Base-by-base conservation (phyloP, 2,797 vertebrate genomes). In the Paramormyrops hopkinsi region DNA sequence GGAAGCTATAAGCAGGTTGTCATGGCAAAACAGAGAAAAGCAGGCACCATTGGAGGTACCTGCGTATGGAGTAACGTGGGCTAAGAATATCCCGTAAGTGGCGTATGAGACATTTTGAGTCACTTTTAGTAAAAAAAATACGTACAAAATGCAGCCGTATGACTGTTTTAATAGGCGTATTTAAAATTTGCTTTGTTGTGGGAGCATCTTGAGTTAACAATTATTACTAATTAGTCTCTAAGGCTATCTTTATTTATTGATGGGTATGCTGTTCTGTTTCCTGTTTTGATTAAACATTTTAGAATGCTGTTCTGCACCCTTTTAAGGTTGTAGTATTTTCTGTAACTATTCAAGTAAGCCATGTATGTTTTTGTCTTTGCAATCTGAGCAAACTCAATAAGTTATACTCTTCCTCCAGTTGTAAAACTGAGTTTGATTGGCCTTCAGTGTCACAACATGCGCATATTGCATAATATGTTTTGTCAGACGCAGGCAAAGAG, bases 401-500 rank as follows among this genome's bases (percentile, higher is more conserved):
- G 5, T 86, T 19, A 25, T 44, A 79, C 19, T 83, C 87, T 88
- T 53, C 37, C 25, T 84, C 76, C 53, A 65, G 86, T 41, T 51
- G 88, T 59, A 29, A 69, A 87, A 88, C 87, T 89, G 82, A 86
- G 89, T 92, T 89, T 92, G 53, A 91, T 90, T 91, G 90, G 89
- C 89, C 88, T 88, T 88, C n/a, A 56, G 33, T 88, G 83, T 88
- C 53, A 90, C 82, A 82, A 90, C 90, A 51, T 90, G 87, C 54
- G 50, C 89, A 73, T 91, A 87, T 92, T 92, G 90, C 89, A 89
- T 92, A 92, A 92, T 87, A 86, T 54, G 46, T 46, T 91, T 87
- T 86, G 56, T 53, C 56, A 73, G 88, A 90, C 88, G 88, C 22
- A 86, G 69, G 73, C 88, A 87, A 76, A 62, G 48, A 54, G 73